phyloP scores from a whole-genome alignment of 2,797 vertebrate species.

The Protosalanx chinensis region DNA sequence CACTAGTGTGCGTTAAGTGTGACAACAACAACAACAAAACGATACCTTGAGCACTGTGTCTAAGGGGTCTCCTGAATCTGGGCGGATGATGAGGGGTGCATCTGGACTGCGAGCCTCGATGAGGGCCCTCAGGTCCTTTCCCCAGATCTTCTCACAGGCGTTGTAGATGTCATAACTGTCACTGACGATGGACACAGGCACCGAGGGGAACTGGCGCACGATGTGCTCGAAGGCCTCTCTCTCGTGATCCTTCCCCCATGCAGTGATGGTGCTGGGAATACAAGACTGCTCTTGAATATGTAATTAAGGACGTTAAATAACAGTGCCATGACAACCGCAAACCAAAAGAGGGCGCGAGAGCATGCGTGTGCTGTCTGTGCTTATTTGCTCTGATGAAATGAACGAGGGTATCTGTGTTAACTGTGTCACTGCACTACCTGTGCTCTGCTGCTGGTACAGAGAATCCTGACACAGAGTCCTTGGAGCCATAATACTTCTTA shows the following conservation, averaged over 20 bases:
- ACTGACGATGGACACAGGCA: slow-evolving; percentile 97
- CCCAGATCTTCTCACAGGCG: slow-evolving; percentile 98
- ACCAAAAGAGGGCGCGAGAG: slow-evolving; percentile 40
- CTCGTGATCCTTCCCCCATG: slow-evolving; percentile 98
- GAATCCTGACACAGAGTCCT: slow-evolving; percentile 94
- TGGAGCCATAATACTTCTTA: slow-evolving; percentile 97
- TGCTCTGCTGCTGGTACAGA: slow-evolving; percentile 97
- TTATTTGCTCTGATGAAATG: background rate
- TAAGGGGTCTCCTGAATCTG: slow-evolving; percentile 95
- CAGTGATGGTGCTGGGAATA: slow-evolving; percentile 89
- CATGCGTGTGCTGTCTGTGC: slow-evolving; percentile 1
- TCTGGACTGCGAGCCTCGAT: slow-evolving; percentile 86
- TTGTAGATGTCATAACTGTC: slow-evolving; percentile 99
- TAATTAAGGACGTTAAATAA: background rate
- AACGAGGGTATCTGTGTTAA: background rate
- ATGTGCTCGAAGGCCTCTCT: slow-evolving; percentile 98
- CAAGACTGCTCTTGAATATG: background rate
- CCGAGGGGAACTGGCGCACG: slow-evolving; percentile 91
- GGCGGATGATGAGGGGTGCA: slow-evolving; percentile 90
- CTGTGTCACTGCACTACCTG: slow-evolving; percentile 67
- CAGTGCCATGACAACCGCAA: slow-evolving; percentile 1
- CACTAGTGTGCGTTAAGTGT: background rate
- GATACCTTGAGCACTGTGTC: slow-evolving; percentile 94
- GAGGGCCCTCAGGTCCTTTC: slow-evolving; percentile 89
- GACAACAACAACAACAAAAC: no score